phyloP scores from a whole-genome alignment of 2,888 invertebrate species.

The Caprella mutica region DNA sequence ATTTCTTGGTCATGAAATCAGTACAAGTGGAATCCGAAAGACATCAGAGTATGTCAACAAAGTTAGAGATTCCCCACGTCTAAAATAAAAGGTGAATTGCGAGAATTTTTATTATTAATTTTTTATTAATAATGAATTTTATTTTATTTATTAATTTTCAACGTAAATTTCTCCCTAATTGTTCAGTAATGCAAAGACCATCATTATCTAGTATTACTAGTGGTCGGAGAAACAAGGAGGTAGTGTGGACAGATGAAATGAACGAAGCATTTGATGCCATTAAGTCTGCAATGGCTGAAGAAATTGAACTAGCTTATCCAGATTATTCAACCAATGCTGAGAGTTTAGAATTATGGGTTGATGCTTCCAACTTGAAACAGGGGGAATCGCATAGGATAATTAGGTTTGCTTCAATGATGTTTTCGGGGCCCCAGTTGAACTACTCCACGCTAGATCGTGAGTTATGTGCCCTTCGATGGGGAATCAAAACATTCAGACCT shows the following conservation, averaged over 20 bases:
- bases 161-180: neutral
- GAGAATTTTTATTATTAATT: no score
- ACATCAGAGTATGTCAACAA: no score
- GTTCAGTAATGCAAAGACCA: neutral
- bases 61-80: no score
- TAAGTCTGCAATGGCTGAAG: neutral
- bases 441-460: neutral
- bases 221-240: neutral
- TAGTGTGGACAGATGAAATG: neutral
- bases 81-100: no score
- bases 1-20: no score
- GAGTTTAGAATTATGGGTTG: neutral
- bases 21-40: no score
- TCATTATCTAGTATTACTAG: neutral
- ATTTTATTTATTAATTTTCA: neutral
- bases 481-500: neutral
- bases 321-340: neutral
- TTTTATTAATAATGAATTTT: no score
- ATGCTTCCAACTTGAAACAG: neutral
- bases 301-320: neutral
- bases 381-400: neutral
- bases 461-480: neutral
- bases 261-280: neutral
- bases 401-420: neutral
- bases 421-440: neutral